A percentile compares a stretch with the other conserved stretches of the same genome.
phyloP scores from a whole-genome alignment of 2,797 vertebrate genomes.

The Hyperoplus lanceolatus region DNA sequence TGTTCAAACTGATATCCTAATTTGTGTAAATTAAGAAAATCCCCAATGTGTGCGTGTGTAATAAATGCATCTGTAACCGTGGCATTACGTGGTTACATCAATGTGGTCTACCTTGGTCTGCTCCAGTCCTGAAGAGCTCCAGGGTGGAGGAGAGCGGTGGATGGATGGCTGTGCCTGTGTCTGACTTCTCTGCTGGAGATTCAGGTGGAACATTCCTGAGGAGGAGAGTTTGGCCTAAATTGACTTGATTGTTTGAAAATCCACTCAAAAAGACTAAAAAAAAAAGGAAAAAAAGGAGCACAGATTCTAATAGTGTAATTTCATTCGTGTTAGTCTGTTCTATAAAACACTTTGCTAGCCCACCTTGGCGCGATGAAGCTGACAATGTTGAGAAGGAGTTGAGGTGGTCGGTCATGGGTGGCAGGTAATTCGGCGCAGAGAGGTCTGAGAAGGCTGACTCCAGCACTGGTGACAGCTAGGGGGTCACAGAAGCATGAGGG shows the following conservation, averaged over 20 bases:
- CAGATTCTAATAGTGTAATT: no score
- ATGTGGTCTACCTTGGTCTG: conserved; percentile 66
- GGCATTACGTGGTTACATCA: neutral
- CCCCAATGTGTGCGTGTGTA: neutral
- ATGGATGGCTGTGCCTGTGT: conserved; percentile 29
- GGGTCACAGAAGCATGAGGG: no score
- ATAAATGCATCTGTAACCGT: neutral
- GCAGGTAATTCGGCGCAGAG: no score
- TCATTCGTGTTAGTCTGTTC: neutral
- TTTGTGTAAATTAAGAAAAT: neutral
- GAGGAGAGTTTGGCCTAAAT: conserved; percentile 13
- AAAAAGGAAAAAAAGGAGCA: no score
- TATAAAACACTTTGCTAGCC: neutral
- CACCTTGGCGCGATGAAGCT: no score
- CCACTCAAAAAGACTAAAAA: neutral
- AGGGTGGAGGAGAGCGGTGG: conserved; percentile 46
- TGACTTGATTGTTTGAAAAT: neutral
- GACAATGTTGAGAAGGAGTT: no score
- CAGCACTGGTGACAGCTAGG: no score
- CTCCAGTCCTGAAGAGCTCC: conserved; percentile 59
- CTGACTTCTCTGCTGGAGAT: conserved; percentile 69
- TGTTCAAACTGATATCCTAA: neutral
- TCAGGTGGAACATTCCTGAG: conserved; percentile 62
- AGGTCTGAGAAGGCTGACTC: no score
- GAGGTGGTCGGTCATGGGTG: no score